phyloP scores from a whole-genome alignment of 2,888 invertebrate species.

The Campoplex nolae region DNA sequence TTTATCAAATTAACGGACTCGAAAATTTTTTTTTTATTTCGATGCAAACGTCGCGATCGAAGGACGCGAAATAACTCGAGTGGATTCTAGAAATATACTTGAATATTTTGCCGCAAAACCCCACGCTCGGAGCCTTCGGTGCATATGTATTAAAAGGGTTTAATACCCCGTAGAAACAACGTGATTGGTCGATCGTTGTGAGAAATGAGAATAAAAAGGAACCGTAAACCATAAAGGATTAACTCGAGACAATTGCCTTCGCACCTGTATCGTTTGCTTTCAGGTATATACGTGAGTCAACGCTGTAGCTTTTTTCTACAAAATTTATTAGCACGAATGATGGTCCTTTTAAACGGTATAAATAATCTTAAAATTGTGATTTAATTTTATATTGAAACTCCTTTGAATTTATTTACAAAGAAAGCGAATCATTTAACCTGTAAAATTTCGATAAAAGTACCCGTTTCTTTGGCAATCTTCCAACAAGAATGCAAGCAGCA shows the following conservation, averaged over 20 bases:
- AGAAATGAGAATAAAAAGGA: background rate
- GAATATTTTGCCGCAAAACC: no score
- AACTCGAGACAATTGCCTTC: background rate
- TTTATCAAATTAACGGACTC: no score
- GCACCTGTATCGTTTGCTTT: background rate
- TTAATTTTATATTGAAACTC: background rate
- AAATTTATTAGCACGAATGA: background rate
- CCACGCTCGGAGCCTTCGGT: background rate
- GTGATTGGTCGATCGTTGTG: background rate
- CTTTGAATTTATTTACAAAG: no score
- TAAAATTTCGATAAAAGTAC: background rate
- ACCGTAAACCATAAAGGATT: background rate
- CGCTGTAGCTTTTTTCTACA: background rate
- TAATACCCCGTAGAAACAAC: background rate
- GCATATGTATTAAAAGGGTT: background rate
- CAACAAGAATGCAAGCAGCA: background rate
- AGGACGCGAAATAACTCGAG: background rate
- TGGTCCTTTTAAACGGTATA: background rate
- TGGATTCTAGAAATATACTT: background rate
- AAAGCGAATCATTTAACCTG: no score
- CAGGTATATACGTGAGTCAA: background rate
- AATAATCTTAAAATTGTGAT: background rate
- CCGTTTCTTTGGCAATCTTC: background rate
- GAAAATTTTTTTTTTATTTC: background rate
- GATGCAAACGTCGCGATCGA: background rate